Evolutionary conservation across 2,113 vertebrate genomes (phyloP).

Genomic region (Lates calcarifer): DNA sequence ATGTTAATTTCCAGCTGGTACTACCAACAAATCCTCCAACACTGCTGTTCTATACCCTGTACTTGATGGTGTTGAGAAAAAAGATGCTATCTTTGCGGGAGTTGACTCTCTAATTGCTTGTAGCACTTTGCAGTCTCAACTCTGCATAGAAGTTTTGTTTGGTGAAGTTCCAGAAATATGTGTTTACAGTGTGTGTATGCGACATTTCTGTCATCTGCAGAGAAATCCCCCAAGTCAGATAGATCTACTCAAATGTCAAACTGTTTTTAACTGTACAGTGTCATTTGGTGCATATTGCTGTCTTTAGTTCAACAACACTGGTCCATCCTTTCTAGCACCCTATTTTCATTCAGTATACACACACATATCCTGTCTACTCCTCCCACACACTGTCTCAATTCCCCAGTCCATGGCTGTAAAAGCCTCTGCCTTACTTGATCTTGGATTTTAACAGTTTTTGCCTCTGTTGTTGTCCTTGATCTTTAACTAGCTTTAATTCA

Average conservation of each 20-base stretch:
- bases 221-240: slow-evolving; percentile 24
- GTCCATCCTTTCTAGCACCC: not conserved
- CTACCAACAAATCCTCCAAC: slow-evolving; percentile 21
- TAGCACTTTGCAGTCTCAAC: slow-evolving; percentile 28
- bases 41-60: slow-evolving; percentile 19
- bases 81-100: slow-evolving; percentile 22
- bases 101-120: slow-evolving; percentile 12
- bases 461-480: slow-evolving; percentile 66
- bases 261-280: slow-evolving; percentile 7
- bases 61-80: slow-evolving; percentile 24
- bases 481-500: slow-evolving; percentile 64
- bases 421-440: slow-evolving; percentile 62
- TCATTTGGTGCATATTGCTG: slow-evolving; percentile 18
- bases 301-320: slow-evolving; percentile 7
- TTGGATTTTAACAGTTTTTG: slow-evolving; percentile 63
- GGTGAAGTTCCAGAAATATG: slow-evolving; percentile 8
- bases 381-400: slow-evolving; percentile 59
- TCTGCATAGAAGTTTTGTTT: slow-evolving; percentile 19
- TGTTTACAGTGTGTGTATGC: not conserved
- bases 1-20: slow-evolving; percentile 53
- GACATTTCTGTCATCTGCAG: slow-evolving; percentile 23
- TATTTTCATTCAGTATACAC: slow-evolving; percentile 44
- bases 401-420: slow-evolving; percentile 49
- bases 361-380: slow-evolving; percentile 32
- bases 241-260: slow-evolving; percentile 9